Percentiles rank a stretch among this genome's conserved stretches.
phyloP scores from a whole-genome alignment of 1,140 invertebrate genomes.

The Trigoniulus corallinus region DNA sequence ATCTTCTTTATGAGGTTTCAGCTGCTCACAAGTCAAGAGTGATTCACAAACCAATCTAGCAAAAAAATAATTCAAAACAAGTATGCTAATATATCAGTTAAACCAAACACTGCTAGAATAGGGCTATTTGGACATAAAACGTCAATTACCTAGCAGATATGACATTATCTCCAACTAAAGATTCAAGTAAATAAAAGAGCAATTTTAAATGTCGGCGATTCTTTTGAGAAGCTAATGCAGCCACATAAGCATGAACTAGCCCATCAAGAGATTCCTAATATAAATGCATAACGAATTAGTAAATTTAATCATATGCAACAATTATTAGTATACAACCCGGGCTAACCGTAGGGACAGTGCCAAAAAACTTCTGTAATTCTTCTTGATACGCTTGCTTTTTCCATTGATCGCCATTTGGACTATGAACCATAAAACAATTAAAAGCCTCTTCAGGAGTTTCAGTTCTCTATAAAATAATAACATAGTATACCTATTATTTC shows the following conservation, averaged over 20 bases:
- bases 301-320: not conserved
- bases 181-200: constrained; percentile 50
- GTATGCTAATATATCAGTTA: no score
- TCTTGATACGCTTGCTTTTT: constrained; percentile 45
- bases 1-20: constrained; percentile 52
- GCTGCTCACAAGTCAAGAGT: constrained; percentile 57
- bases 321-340: constrained; percentile 2
- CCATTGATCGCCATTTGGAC: constrained; percentile 43
- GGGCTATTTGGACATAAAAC: not conserved
- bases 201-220: constrained; percentile 52
- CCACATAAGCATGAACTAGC: constrained; percentile 49
- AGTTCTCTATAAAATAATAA: constrained; percentile 43
- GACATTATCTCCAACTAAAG: constrained; percentile 39
- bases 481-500: no score
- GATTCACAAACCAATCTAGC: constrained; percentile 66
- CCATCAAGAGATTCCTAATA: constrained; percentile 45
- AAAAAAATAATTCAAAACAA: constrained; percentile 13
- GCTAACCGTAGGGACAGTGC: constrained; percentile 28
- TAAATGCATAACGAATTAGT: constrained; percentile 3
- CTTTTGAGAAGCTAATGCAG: constrained; percentile 43
- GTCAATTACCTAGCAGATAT: constrained; percentile 17
- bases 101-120: not conserved
- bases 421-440: constrained; percentile 61
- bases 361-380: constrained; percentile 33
- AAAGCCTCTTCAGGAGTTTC: constrained; percentile 74